Percentiles rank a stretch among this genome's conserved stretches.
Evolutionary conservation across 2,797 vertebrate genomes (phyloP).

Genomic region (Hephaestus fuliginosus): DNA sequence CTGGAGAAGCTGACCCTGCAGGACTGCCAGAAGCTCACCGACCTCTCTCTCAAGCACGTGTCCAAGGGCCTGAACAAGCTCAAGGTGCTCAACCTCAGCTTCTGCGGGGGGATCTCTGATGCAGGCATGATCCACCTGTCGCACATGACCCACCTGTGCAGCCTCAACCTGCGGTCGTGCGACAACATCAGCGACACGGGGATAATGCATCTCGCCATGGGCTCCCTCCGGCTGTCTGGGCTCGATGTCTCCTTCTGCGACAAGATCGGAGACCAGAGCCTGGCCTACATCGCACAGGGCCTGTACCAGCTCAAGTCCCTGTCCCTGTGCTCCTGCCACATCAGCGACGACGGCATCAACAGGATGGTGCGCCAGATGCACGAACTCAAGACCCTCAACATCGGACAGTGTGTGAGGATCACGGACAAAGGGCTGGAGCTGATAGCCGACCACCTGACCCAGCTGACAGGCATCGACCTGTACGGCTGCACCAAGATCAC

Average conservation of each 20-base stretch:
- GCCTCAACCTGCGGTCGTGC: constrained; percentile 95
- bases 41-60: constrained; percentile 96
- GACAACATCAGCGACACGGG: constrained; percentile 99
- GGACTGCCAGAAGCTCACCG: constrained; percentile 98
- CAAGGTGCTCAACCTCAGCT: constrained; percentile 96
- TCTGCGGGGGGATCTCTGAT: constrained; percentile 97
- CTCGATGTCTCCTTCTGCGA: constrained; percentile 98
- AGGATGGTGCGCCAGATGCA: constrained; percentile 99
- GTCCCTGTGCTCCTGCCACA: constrained; percentile 97
- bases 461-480: constrained; percentile 96
- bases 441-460: constrained; percentile 96
- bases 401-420: constrained; percentile 97
- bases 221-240: constrained; percentile 93
- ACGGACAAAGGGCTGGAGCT: constrained; percentile 98
- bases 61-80: constrained; percentile 95
- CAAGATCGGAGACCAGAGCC: constrained; percentile 97
- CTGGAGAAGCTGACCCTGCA: constrained; percentile 97
- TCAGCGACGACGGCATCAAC: constrained; percentile 97
- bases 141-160: constrained; percentile 95
- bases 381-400: constrained; percentile 96
- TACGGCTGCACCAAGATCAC: constrained; percentile 99
- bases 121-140: constrained; percentile 98
- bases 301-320: constrained; percentile 95
- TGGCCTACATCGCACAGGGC: constrained; percentile 98
- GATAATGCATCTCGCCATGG: constrained; percentile 98